Evolutionary conservation across 2,797 vertebrate genomes (phyloP), one percentile per base, ranked within the genome.

Genomic region (Pachyuromys duprasi): DNA sequence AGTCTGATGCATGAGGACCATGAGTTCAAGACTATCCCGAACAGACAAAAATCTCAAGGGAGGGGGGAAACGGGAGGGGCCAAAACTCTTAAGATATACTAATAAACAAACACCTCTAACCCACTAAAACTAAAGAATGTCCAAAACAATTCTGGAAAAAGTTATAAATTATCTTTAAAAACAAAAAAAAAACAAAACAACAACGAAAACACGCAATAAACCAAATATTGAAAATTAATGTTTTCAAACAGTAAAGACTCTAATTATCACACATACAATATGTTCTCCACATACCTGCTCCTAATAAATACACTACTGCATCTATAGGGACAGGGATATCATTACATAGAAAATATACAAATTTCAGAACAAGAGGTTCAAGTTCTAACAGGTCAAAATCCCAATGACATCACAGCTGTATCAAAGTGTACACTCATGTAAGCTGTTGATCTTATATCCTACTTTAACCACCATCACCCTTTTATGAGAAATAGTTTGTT

Each of bases 191-290:
- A 4, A n/a, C n/a, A n/a, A n/a, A n/a, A n/a, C n/a, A 57, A 57
- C 4, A 57, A 57, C 17, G 3, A 57, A 57, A 57, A 57, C 55
- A 57, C 55, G 17, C 55, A 57, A 4, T 4, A 57, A 57, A 57
- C 55, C 55, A 57, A 57, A 57, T 57, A 57, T 18, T 57, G 55
- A 57, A 57, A 57, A 57, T 63, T 26, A 28, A 63, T 63, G 9
- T 75, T 95, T 84, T 90, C 81, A 72, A 96, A 94, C 2, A 84
- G 49, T 18, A 86, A 93, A 28, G 14, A 39, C 88, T 33, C 79
- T 72, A 62, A 2, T 84, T 31, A 81, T 13, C 91, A 36, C 57
- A 86, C 53, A 36, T 87, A 5, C 78, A 89, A 62, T 65, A 89
- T 42, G 76, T 69, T 95, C 69, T 92, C 39, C 31, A 55, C 53